Conservation (phyloP, 2,797 vertebrate species). For the Acipenser oxyrinchus region DNA sequence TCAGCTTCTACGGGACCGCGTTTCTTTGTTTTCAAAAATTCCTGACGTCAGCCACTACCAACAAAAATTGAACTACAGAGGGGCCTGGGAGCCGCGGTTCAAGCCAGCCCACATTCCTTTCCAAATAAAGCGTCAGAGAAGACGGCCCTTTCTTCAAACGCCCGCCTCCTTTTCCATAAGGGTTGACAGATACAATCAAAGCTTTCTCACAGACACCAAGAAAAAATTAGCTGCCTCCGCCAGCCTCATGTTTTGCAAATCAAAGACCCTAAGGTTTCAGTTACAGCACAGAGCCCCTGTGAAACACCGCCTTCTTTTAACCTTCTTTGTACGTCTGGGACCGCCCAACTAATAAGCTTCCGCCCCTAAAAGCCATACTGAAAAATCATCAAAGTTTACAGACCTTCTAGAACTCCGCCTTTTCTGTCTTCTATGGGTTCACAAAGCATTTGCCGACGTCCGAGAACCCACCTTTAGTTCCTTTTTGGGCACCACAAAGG, state of each 20-base stretch:
- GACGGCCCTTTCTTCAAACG: constrained; percentile 36
- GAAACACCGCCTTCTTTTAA: constrained; percentile 24
- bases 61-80: constrained; percentile 12
- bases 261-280: constrained; percentile 8
- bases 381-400: constrained; percentile 54
- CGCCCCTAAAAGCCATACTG: constrained; percentile 56
- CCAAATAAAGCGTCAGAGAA: constrained; percentile 42
- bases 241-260: constrained; percentile 13
- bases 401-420: constrained; percentile 50
- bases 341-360: constrained; percentile 59
- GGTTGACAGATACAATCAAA: constrained; percentile 38
- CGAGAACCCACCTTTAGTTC: constrained; percentile 61
- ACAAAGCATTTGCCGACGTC: constrained; percentile 59
- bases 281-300: constrained; percentile 7
- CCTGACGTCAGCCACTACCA: constrained; percentile 23
- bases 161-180: constrained; percentile 34
- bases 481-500: constrained; percentile 45
- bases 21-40: constrained; percentile 30
- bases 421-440: constrained; percentile 48
- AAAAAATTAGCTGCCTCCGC: constrained; percentile 15
- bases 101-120: constrained; percentile 45
- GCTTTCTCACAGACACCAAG: constrained; percentile 12
- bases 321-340: constrained; percentile 33
- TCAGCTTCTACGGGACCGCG: neutral
- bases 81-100: constrained; percentile 7